phyloP scores from a whole-genome alignment of 2,113 vertebrate genomes.

The Pteronura brasiliensis region DNA sequence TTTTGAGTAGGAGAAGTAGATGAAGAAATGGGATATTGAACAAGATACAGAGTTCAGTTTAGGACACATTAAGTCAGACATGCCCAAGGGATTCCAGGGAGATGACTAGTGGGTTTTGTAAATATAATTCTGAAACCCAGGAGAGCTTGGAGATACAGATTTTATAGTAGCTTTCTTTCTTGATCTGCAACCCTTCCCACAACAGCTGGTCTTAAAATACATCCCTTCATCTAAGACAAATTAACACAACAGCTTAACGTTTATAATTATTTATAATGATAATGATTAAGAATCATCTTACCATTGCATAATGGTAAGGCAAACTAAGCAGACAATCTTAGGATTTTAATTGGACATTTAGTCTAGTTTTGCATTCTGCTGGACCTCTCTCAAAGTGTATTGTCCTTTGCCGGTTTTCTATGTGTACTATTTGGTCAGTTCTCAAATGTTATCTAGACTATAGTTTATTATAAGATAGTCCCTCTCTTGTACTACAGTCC shows the following conservation, averaged over 20 bases:
- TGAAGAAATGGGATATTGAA: not conserved
- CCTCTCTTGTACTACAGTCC: not conserved
- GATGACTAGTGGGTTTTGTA: not conserved
- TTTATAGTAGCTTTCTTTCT: constrained; percentile 22
- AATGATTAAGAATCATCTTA: not conserved
- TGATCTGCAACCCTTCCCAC: not conserved
- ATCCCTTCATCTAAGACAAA: not conserved
- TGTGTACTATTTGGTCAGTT: not conserved
- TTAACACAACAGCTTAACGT: not conserved
- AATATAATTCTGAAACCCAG: constrained; percentile 30
- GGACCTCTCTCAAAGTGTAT: not conserved
- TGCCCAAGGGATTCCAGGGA: not conserved
- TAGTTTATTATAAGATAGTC: not conserved
- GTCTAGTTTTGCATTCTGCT: not conserved
- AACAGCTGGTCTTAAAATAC: constrained; percentile 13
- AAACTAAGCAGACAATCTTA: not conserved
- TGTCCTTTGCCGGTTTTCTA: not conserved
- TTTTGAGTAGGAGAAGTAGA: too few species aligned
- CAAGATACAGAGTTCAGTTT: constrained; percentile 36
- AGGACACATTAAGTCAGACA: constrained; percentile 13
- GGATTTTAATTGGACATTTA: not conserved
- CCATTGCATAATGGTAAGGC: not conserved
- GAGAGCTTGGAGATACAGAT: not conserved
- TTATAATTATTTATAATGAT: not conserved
- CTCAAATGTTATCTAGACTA: not conserved